A percentile compares a stretch with the other conserved stretches of the same genome.
Conservation (phyloP, 1,140 invertebrate genomes). For the Diorhabda carinulata region DNA sequence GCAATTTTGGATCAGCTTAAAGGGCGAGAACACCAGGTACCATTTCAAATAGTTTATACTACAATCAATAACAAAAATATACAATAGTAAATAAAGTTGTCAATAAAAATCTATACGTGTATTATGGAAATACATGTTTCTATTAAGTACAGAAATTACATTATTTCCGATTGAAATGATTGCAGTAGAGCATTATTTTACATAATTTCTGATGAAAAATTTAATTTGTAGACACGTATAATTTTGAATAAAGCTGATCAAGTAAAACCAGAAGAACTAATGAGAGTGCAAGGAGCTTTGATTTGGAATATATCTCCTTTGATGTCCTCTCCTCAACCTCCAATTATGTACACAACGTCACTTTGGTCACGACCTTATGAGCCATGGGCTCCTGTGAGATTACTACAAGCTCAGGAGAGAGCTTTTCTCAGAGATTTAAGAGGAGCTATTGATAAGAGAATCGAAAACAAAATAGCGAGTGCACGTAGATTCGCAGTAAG, state of each 20-base stretch:
- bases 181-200: too few relatives aligned
- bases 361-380: slow-evolving; percentile 86
- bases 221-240: slow-evolving; percentile 71
- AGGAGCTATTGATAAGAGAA: slow-evolving; percentile 76
- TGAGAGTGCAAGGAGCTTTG: slow-evolving; percentile 87
- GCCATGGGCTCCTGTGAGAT: slow-evolving; percentile 67
- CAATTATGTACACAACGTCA: slow-evolving; percentile 89
- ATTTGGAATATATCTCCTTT: slow-evolving; percentile 95
- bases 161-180: too few relatives aligned
- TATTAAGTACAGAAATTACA: too few relatives aligned
- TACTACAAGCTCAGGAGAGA: slow-evolving; percentile 82
- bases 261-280: slow-evolving; percentile 86
- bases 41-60: slow-evolving; percentile 6
- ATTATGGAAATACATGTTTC: too few relatives aligned
- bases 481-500: slow-evolving; percentile 88
- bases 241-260: slow-evolving; percentile 93
- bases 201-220: background rate
- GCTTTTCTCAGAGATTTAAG: slow-evolving; percentile 82
- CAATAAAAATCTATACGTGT: too few relatives aligned
- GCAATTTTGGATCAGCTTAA: slow-evolving; percentile 90
- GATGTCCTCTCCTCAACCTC: slow-evolving; percentile 90
- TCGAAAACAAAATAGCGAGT: slow-evolving; percentile 91
- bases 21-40: slow-evolving; percentile 85
- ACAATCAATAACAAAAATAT: too few relatives aligned
- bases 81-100: too few relatives aligned